A percentile compares a stretch with the other conserved stretches of the same genome.
Evolutionary conservation across 2,797 vertebrate genomes (phyloP).

Genomic region (Corythornis leucogaster): DNA sequence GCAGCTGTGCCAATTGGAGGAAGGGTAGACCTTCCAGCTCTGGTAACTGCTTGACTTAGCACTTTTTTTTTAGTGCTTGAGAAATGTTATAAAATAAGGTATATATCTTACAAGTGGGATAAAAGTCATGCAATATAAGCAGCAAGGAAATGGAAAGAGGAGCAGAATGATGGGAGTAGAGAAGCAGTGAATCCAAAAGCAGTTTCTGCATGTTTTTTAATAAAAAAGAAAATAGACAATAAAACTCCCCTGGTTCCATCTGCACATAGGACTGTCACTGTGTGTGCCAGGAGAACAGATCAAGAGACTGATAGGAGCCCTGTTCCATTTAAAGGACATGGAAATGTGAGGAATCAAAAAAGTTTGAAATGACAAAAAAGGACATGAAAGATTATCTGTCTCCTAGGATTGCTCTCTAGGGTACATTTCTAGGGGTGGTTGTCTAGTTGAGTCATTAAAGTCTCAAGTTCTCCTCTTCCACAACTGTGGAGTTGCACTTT

Average conservation of each 20-base stretch:
- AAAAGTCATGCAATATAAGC: slow-evolving; percentile 16
- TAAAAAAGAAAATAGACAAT: neutral
- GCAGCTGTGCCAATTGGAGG: slow-evolving; percentile 16
- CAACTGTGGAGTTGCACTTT: neutral
- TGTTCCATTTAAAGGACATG: neutral
- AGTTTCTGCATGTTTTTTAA: neutral
- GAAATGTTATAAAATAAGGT: slow-evolving; percentile 59
- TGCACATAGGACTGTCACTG: neutral
- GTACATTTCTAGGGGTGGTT: neutral
- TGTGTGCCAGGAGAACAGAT: neutral
- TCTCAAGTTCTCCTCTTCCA: neutral
- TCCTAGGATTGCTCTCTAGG: neutral
- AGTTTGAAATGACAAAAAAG: neutral
- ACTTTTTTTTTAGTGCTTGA: slow-evolving; percentile 64
- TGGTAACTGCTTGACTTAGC: slow-evolving; percentile 57
- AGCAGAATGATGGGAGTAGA: slow-evolving; percentile 5
- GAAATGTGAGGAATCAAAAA: neutral
- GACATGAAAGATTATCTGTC: neutral
- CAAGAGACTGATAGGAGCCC: slow-evolving; percentile 19
- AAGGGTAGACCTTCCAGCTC: slow-evolving; percentile 36
- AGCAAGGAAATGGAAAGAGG: slow-evolving; percentile 34
- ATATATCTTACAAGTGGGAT: slow-evolving; percentile 1
- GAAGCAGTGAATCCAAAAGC: slow-evolving; percentile 8
- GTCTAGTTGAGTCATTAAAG: neutral
- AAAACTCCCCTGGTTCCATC: slow-evolving; percentile 4